A percentile compares a stretch with the other conserved stretches of the same genome.
These are phyloP conservation scores for Orussus abietinus DNA, from an alignment of 1,140 invertebrate species.

Conservation along the genomic window DNA sequence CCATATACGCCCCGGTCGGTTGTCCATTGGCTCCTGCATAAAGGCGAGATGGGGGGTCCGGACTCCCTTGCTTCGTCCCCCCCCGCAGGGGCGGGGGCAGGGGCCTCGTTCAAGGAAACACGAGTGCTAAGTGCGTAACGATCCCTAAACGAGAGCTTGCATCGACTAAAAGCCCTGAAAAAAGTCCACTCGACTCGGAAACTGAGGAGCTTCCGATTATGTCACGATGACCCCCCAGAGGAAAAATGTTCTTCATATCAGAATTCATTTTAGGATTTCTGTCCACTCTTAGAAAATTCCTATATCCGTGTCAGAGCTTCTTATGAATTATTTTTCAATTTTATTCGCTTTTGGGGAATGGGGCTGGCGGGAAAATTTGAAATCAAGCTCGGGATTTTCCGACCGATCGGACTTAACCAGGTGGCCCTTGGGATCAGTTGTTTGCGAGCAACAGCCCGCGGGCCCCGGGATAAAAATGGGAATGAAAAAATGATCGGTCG, in stretches of 20 bases:
- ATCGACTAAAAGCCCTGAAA: too few species aligned
- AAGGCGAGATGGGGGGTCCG: slow-evolving; percentile 48
- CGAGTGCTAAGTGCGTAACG: slow-evolving; percentile 47
- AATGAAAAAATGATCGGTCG: slow-evolving; percentile 37
- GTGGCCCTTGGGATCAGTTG: slow-evolving; percentile 37
- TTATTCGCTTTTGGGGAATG: too few species aligned
- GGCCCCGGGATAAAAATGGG: slow-evolving; percentile 16
- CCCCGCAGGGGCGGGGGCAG: slow-evolving; percentile 29
- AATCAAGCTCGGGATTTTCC: slow-evolving; percentile 26
- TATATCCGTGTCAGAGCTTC: too few species aligned
- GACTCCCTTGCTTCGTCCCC: slow-evolving; percentile 34
- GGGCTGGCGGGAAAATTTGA: too few species aligned
- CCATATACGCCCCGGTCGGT: slow-evolving; percentile 35
- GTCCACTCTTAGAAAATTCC: too few species aligned
- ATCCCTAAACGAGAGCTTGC: slow-evolving; percentile 42
- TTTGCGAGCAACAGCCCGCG: slow-evolving; percentile 36
- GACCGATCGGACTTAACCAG: slow-evolving; percentile 35
- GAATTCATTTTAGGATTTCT: too few species aligned
- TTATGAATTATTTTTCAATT: too few species aligned
- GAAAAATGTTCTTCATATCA: too few species aligned
- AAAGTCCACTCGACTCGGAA: too few species aligned
- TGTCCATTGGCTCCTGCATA: slow-evolving; percentile 41
- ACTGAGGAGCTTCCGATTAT: too few species aligned
- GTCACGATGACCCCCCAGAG: background rate
- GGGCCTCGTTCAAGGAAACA: slow-evolving; percentile 29